Evolutionary conservation across 92 coral and sea anemone genomes (phyloP).

Genomic region (Epizoanthus scotinus): DNA sequence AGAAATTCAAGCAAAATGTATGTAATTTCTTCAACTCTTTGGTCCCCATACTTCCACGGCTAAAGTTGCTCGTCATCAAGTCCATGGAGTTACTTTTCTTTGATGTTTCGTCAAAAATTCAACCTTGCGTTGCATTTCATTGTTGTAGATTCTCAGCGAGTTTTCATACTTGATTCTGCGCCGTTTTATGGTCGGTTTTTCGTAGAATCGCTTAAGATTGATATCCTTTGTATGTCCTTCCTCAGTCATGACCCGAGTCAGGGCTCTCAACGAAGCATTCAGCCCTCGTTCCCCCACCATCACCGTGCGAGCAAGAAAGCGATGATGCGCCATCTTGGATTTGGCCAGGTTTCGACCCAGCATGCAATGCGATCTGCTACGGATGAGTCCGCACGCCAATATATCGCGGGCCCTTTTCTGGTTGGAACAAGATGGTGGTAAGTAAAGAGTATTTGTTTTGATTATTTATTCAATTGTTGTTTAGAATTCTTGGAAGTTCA

Average conservation of each 20-base stretch:
- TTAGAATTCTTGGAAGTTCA: not conserved
- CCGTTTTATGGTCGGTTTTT: constrained; percentile 94
- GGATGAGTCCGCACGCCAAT: constrained; percentile 7
- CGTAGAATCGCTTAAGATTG: constrained; percentile 83
- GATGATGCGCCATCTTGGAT: constrained; percentile 95
- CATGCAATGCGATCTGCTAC: not conserved
- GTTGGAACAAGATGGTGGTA: constrained; percentile 86
- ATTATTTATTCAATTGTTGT: not conserved
- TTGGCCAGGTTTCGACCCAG: not conserved
- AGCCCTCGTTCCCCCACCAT: constrained; percentile 82
- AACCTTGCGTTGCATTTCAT: constrained; percentile 86
- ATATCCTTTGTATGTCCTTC: constrained; percentile 90
- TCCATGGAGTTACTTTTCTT: constrained; percentile 93
- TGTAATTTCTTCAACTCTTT: no score
- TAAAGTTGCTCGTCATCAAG: constrained; percentile 32
- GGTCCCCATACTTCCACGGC: no score
- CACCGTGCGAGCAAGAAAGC: constrained; percentile 87
- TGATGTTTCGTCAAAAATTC: constrained; percentile 84
- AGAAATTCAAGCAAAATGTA: no score
- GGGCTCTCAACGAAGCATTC: constrained; percentile 67
- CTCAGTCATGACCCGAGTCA: constrained; percentile 73
- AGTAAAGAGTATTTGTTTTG: constrained; percentile 37
- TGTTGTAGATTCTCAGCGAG: constrained; percentile 79
- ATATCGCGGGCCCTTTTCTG: constrained; percentile 62
- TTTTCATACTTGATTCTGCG: constrained; percentile 91